phyloP scores from a whole-genome alignment of 1,140 invertebrate genomes.

The Oncopodura yosiiana region DNA sequence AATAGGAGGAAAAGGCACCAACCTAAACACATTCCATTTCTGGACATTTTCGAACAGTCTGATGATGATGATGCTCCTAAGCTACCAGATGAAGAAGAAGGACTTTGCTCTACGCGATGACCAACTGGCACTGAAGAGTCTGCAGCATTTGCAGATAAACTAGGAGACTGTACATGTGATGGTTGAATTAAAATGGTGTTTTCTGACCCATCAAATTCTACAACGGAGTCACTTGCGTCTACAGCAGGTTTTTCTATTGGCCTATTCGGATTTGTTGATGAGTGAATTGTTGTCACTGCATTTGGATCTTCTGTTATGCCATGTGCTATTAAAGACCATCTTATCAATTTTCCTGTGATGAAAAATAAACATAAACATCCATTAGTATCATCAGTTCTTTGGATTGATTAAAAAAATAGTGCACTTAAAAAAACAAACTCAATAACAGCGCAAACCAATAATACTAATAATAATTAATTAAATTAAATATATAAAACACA shows the following conservation, averaged over 20 bases:
- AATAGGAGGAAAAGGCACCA: slow-evolving; percentile 36
- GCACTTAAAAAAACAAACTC: not conserved
- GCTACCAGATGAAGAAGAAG: not conserved
- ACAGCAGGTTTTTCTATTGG: not conserved
- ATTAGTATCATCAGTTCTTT: not conserved
- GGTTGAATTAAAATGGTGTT: slow-evolving; percentile 26
- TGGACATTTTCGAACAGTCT: slow-evolving; percentile 26
- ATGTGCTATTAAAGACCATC: slow-evolving; percentile 31
- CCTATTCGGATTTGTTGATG: no score
- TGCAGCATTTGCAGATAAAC: slow-evolving; percentile 19
- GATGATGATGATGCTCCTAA: slow-evolving; percentile 15
- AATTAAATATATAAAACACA: not conserved
- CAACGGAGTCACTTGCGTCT: slow-evolving; percentile 7
- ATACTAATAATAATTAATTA: not conserved
- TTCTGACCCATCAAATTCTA: slow-evolving; percentile 32
- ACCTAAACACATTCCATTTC: slow-evolving; percentile 35
- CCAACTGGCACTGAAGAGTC: not conserved
- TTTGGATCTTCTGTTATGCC: slow-evolving; percentile 29
- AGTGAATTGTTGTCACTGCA: not conserved
- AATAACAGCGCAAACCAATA: slow-evolving; percentile 3
- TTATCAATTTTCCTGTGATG: slow-evolving; percentile 29
- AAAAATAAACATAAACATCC: not conserved
- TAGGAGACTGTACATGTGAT: slow-evolving; percentile 19
- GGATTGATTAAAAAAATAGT: not conserved
- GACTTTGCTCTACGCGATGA: not conserved